These are phyloP conservation scores for Drosophila funebris DNA, from an alignment of 1,140 invertebrate species.

Conservation along the genomic window DNA sequence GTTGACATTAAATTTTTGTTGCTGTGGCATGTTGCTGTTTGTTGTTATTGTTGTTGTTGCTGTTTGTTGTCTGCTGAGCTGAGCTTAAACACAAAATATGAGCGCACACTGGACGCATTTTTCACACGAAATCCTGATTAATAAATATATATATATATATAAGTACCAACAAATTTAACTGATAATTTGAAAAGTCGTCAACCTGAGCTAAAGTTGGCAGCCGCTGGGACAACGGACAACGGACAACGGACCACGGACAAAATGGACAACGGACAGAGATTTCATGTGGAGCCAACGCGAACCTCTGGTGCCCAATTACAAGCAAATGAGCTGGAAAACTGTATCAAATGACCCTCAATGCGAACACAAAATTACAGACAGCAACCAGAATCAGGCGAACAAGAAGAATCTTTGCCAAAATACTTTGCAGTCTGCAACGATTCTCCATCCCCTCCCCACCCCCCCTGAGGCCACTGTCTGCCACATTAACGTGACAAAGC, in stretches of 20 bases:
- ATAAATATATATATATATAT: slow-evolving; percentile 61
- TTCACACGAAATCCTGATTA: slow-evolving; percentile 82
- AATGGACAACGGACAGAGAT: slow-evolving; percentile 19
- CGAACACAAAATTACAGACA: slow-evolving; percentile 78
- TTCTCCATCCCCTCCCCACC: background rate
- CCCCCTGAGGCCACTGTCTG: background rate
- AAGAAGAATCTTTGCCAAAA: slow-evolving; percentile 53
- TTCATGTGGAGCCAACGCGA: slow-evolving; percentile 59
- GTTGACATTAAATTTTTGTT: slow-evolving; percentile 70
- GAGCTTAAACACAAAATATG: slow-evolving; percentile 55
- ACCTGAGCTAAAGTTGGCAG: slow-evolving; percentile 60
- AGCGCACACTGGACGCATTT: slow-evolving; percentile 58
- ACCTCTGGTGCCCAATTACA: slow-evolving; percentile 77
- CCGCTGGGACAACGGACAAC: background rate
- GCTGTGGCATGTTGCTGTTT: slow-evolving; percentile 28
- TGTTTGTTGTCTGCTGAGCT: slow-evolving; percentile 57
- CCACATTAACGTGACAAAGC: slow-evolving; percentile 75
- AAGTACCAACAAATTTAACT: slow-evolving; percentile 74
- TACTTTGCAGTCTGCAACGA: slow-evolving; percentile 33
- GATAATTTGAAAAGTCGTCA: slow-evolving; percentile 82
- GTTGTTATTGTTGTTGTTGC: slow-evolving; percentile 41
- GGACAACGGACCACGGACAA: background rate
- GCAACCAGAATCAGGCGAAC: slow-evolving; percentile 26
- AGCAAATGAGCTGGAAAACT: slow-evolving; percentile 83
- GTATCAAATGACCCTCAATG: slow-evolving; percentile 80